Percentiles rank a stretch among this genome's conserved stretches.
phyloP scores from a whole-genome alignment of 2,888 invertebrate species.

The Syrista parreyssii region DNA sequence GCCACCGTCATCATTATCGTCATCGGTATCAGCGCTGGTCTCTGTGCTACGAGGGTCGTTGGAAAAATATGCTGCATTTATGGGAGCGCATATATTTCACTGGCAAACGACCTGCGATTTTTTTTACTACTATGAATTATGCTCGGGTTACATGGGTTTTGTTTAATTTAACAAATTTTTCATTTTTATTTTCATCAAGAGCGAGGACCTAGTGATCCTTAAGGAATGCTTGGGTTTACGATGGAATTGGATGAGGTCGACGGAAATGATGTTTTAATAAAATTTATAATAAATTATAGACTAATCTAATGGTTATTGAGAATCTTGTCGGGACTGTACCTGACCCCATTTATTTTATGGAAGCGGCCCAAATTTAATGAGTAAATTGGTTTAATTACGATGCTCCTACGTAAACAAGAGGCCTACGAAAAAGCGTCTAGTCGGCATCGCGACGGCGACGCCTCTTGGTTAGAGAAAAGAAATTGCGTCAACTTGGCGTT shows the following conservation, averaged over 20 bases:
- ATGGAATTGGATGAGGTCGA: neutral
- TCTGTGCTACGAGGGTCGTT: conserved; percentile 30
- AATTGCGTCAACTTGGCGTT: neutral
- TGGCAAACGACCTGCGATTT: conserved; percentile 1
- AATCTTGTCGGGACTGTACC: neutral
- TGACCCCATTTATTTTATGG: conserved; percentile 3
- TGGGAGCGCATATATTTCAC: conserved; percentile 5
- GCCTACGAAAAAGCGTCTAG: neutral
- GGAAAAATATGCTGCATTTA: conserved; percentile 46
- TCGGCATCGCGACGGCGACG: neutral
- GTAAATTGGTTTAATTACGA: conserved; percentile 45
- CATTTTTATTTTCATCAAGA: neutral
- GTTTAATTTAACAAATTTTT: neutral
- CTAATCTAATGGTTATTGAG: neutral
- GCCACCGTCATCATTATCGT: conserved; percentile 10
- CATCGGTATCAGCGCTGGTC: neutral
- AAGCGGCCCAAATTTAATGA: conserved; percentile 18
- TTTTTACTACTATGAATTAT: neutral
- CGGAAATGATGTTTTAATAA: too few species aligned
- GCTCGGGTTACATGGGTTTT: neutral
- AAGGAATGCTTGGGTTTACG: neutral
- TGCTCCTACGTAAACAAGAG: neutral
- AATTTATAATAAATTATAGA: neutral
- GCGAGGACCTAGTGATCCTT: neutral
- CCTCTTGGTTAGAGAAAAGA: neutral